Evolutionary conservation across 2,797 vertebrate species (phyloP), one percentile per base, ranked within the genome.

Genomic region (Onychomys torridus): DNA sequence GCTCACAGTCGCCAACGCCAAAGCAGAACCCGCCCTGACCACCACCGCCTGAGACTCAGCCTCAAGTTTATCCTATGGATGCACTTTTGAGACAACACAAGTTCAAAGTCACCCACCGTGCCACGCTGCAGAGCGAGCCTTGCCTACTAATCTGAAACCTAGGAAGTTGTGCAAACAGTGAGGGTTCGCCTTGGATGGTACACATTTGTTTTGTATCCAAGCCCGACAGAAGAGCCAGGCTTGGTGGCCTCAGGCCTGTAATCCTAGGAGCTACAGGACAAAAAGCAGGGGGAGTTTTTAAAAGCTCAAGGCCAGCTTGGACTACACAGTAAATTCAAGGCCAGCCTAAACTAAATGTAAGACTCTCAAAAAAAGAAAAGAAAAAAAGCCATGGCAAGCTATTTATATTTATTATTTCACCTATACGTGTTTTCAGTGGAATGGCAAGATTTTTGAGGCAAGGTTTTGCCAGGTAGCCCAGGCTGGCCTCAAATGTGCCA

Each of bases 371-470:
- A 61, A 77, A 78, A 43, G 5, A 86, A 88, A 75, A n/a, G n/a
- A 4, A 23, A 23, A 76, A 61, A 76, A 89, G 55, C 55, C 71
- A 61, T 49, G 59, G 12, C 29, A 78, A 65, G 34, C 13, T 65
- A 1, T 65, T 77, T 89, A 25, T 89, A 67, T 69, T 86, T 86
- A 67, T 81, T 89, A 92, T 96, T 96, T 59, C 49, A 93, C 34
- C 93, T 96, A 69, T 43, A 65, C 14, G n/a, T 81, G 11, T 93
- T 96, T 96, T 49, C 61, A 86, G 40, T 46, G 40, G 40, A 67
- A 34, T 43, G 34, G 69, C 52, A 90, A 17, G 0, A 14, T 21
- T 61, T 76, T 69, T 90, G 88, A 90, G 34, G 67, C 34, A 79
- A 57, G 12, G 37, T 83, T 32, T 83, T 43, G 23, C 79, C 69